Base-by-base conservation (phyloP, 1,140 invertebrate species). In the Psilanteris sp. region DNA sequence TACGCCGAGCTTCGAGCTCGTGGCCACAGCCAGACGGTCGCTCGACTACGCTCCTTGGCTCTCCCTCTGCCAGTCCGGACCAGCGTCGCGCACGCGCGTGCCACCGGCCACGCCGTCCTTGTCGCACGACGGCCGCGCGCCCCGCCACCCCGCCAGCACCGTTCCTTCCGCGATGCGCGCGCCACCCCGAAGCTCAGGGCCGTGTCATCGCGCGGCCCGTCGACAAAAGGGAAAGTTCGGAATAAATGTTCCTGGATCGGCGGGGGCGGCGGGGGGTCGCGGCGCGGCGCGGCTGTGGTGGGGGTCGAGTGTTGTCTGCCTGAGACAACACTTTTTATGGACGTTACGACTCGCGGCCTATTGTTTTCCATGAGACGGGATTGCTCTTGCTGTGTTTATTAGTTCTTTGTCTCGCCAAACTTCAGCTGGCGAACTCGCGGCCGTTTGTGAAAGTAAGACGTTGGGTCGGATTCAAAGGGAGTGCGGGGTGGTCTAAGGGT, bases 1-100 rank as follows among this genome's bases (percentile, higher is more conserved):
- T 85, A 85, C 85, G 79, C 77, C 82, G 87, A 87, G 86, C 86
- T 79, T 83, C 82, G 81, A 87, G 85, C 84, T 87, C 85, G 85
- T 86, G 82, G 82, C 82, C 83, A 85, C 84, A 87, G 83, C 85
- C 84, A 85, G 83, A 86, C 84, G 82, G 75, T 86, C 85, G 83
- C 85, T 87, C 83, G 84, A 88, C 87, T 87, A 83, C 83, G 83
- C 73, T 81, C 76, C 79, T 76, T 79, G 64, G 75, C 77, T 80
- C 72, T 75, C 79, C 77, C 75, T 81, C 79, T 43, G 44, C 43
- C 64, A 68, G 57, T 67, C 50, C 55, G 29, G 57, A 66, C 54
- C 59, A 41, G 18, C 26, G 27, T 31, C 61, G 75, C 75, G 70
- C 78, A 55, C 16, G 74, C 66, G 54, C 43, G 27, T 29, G 26